Percentiles rank a stretch among this genome's conserved stretches.
These are phyloP conservation scores for Himalopsyche tibetana DNA, from an alignment of 2,888 invertebrate genomes.

Conservation along the genomic window DNA sequence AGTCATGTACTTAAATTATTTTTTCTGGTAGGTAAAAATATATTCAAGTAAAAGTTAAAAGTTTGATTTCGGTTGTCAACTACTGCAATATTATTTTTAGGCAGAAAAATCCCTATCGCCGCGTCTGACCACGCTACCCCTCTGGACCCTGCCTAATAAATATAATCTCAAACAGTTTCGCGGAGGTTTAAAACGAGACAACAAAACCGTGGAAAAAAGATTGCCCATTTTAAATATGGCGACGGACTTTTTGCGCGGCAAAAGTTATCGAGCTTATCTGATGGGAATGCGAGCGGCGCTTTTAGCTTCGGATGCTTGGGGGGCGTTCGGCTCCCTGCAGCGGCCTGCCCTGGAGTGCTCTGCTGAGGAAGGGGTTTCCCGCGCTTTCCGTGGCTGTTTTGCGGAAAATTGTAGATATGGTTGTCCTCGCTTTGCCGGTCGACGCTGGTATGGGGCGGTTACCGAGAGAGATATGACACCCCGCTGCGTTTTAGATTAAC, in stretches of 20 bases:
- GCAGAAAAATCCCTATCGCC: background rate
- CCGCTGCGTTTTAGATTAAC: constrained; percentile 45
- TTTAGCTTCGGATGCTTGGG: constrained; percentile 62
- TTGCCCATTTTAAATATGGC: constrained; percentile 65
- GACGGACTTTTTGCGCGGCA: constrained; percentile 63
- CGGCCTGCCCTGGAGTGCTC: constrained; percentile 68
- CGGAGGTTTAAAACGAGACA: constrained; percentile 51
- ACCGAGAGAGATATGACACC: constrained; percentile 51
- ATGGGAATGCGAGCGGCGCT: constrained; percentile 61
- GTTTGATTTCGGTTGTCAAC: no score
- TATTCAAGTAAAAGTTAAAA: no score
- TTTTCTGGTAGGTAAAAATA: no score
- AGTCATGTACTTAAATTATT: no score
- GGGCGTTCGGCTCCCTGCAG: constrained; percentile 68
- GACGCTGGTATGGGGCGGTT: constrained; percentile 38
- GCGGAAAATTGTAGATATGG: constrained; percentile 55
- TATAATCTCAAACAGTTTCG: constrained; percentile 62
- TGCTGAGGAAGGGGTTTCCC: constrained; percentile 69
- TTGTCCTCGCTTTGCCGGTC: constrained; percentile 48
- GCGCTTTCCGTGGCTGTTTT: constrained; percentile 66
- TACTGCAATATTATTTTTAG: background rate
- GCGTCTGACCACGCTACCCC: constrained; percentile 27
- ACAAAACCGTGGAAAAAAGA: constrained; percentile 62
- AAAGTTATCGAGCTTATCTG: constrained; percentile 65
- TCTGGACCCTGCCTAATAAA: constrained; percentile 53